These are phyloP conservation scores for Apostichopus japonicus DNA, from an alignment of 35 echinoderm and acorn worm species.

Conservation along the genomic window DNA sequence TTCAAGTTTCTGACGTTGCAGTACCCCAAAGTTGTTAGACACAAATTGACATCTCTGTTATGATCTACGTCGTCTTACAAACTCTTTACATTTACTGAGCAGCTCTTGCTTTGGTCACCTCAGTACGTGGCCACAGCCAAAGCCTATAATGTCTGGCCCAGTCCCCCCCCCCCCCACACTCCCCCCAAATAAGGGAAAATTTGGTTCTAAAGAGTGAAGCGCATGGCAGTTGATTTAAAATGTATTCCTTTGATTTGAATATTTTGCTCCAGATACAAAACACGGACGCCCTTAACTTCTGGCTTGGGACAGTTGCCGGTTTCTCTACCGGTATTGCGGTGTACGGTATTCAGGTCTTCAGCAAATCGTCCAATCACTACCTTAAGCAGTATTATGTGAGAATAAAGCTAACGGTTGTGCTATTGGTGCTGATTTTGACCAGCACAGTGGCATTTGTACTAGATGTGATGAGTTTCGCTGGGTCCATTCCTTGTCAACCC, in stretches of 20 bases:
- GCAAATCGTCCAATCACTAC: slow-evolving; percentile 22
- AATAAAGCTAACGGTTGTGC: not conserved
- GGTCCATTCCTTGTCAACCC: not conserved
- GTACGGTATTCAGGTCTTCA: slow-evolving; percentile 32
- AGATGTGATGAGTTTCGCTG: not conserved
- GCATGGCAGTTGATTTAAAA: too few relatives aligned
- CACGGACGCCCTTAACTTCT: not conserved
- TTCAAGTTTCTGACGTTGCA: too few relatives aligned
- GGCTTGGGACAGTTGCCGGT: slow-evolving; percentile 4
- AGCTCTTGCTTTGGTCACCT: too few relatives aligned
- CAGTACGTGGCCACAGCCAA: too few relatives aligned
- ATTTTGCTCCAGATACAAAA: not conserved
- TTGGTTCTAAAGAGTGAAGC: too few relatives aligned
- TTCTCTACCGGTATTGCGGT: slow-evolving; percentile 5
- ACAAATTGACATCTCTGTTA: too few relatives aligned
- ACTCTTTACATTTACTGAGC: too few relatives aligned
- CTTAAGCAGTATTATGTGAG: slow-evolving; percentile 9
- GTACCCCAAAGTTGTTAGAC: too few relatives aligned
- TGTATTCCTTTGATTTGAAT: not conserved
- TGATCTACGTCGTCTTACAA: too few relatives aligned
- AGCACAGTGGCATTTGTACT: not conserved
- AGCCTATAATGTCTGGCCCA: too few relatives aligned
- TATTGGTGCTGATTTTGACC: not conserved
- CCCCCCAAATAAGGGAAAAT: too few relatives aligned
- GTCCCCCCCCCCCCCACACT: too few relatives aligned